phyloP scores from a whole-genome alignment of 2,113 vertebrate species.

The Agelaius phoeniceus region DNA sequence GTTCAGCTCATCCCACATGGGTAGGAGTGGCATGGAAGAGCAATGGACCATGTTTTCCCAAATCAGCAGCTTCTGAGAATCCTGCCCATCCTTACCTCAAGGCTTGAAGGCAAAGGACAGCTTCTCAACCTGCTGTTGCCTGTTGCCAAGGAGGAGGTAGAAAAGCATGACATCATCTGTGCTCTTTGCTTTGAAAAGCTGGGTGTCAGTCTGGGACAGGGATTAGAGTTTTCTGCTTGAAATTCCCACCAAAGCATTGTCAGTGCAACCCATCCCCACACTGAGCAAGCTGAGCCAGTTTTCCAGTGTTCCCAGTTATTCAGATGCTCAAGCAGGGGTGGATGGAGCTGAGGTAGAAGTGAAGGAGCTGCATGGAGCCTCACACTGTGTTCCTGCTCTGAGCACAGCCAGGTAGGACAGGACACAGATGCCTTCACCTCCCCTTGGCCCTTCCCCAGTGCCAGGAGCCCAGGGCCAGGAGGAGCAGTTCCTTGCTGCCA shows the following conservation, averaged over 20 bases:
- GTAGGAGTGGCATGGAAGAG: not conserved
- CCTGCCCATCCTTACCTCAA: not conserved
- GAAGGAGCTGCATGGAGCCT: not conserved
- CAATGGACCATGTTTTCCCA: not conserved
- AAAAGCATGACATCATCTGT: not conserved
- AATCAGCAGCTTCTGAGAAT: not conserved
- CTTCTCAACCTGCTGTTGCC: not conserved
- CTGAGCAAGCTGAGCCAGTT: not conserved
- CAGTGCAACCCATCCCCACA: not conserved
- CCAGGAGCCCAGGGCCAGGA: not conserved
- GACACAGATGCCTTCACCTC: not conserved
- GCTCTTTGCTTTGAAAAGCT: not conserved
- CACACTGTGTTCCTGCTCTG: not conserved
- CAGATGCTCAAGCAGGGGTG: not conserved
- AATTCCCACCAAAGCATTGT: not conserved
- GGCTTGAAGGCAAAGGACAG: not conserved
- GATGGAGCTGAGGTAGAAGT: not conserved
- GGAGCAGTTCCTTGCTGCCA: not conserved
- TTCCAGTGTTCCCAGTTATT: not conserved
- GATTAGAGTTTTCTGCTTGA: not conserved
- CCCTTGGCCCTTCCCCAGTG: not conserved
- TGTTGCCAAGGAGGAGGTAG: not conserved
- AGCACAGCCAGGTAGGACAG: not conserved
- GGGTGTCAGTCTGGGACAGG: not conserved
- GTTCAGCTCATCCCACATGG: fast-evolving